Conservation (phyloP, 1,140 invertebrate genomes). For the Eurosta solidaginis region DNA sequence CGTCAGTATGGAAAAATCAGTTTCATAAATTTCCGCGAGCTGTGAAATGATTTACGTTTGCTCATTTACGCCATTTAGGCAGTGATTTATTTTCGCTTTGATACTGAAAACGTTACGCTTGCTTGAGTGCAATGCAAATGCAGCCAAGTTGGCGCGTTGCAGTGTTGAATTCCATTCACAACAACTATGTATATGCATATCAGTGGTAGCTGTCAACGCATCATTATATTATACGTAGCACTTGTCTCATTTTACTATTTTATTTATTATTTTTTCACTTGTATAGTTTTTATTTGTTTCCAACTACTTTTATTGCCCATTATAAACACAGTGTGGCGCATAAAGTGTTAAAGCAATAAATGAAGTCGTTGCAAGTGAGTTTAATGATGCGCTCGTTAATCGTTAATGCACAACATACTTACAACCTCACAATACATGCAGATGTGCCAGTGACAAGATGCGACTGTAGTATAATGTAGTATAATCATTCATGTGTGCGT, state of each 20-base stretch:
- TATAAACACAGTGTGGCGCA: constrained; percentile 42
- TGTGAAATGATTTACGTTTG: constrained; percentile 30
- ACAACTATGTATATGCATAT: background rate
- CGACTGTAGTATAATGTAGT: background rate
- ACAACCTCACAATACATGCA: background rate
- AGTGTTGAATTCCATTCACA: background rate
- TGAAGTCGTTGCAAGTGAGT: constrained; percentile 55
- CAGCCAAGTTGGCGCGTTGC: background rate
- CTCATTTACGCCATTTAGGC: constrained; percentile 32
- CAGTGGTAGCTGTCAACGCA: background rate
- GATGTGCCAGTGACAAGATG: constrained; percentile 35
- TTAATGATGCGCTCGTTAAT: constrained; percentile 56
- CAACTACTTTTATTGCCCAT: constrained; percentile 24
- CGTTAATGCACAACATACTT: constrained; percentile 43
- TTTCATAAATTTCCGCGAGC: constrained; percentile 10
- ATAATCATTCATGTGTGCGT: no score
- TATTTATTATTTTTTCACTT: background rate
- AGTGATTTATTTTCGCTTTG: constrained; percentile 31
- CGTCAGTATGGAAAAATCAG: background rate
- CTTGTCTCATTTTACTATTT: background rate
- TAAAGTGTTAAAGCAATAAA: constrained; percentile 53
- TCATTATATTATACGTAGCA: background rate
- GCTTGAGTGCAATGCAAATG: background rate
- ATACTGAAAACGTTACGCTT: constrained; percentile 16
- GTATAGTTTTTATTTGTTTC: background rate